These are phyloP conservation scores for Babylonia areolata DNA, from an alignment of 1,140 invertebrate genomes.

Conservation along the genomic window DNA sequence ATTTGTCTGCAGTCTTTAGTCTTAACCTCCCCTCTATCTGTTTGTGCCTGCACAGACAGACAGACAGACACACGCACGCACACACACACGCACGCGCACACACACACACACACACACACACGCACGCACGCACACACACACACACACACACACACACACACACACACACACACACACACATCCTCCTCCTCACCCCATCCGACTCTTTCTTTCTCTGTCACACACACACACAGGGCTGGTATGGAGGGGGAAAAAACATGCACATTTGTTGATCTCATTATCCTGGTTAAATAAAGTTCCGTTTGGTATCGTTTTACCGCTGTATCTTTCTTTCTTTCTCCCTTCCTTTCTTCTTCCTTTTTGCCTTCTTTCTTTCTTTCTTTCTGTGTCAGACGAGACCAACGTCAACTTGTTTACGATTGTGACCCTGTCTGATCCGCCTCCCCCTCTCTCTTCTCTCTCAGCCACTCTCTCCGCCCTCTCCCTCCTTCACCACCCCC, in stretches of 20 bases:
- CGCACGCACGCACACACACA: slow-evolving; percentile 13
- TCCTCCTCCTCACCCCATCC: slow-evolving; percentile 7
- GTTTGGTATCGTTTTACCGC: too few species aligned
- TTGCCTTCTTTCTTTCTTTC: not conserved
- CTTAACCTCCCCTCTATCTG: not conserved
- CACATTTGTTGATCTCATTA: too few species aligned
- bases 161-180: slow-evolving; percentile 14
- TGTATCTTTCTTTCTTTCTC: too few species aligned
- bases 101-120: not conserved
- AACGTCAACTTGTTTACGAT: not conserved
- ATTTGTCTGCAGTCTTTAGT: slow-evolving; percentile 14
- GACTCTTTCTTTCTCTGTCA: not conserved
- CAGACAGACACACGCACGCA: slow-evolving; percentile 8
- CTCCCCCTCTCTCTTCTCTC: not conserved
- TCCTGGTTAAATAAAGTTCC: too few species aligned
- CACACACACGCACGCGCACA: not conserved
- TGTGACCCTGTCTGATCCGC: not conserved
- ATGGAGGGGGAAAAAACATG: too few species aligned
- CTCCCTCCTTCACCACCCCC: not conserved
- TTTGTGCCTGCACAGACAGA: not conserved
- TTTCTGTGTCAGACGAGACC: too few species aligned
- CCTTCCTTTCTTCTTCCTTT: not conserved
- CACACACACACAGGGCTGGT: slow-evolving; percentile 19
- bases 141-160: not conserved
- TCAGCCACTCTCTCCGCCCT: slow-evolving; percentile 3